Base-by-base conservation (phyloP, 2,113 vertebrate genomes). In the Siphamia tubifer region DNA sequence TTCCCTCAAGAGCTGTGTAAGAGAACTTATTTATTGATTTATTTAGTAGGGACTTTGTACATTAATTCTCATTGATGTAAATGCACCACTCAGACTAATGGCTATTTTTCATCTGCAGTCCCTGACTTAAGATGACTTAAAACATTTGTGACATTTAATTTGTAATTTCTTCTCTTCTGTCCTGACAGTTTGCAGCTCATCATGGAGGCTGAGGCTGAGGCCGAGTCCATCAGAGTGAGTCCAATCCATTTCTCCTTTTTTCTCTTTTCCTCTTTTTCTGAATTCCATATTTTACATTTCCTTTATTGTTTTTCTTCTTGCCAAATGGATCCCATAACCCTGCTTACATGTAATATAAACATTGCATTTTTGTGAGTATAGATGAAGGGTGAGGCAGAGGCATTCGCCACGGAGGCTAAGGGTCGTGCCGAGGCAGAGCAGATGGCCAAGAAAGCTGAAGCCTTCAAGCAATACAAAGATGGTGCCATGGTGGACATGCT, bases 401-500 rank as follows among this genome's bases (percentile, higher is more conserved):
- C 96, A 3, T 96, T 94, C 39, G 95, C 96, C 1, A 1, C 93
- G 16, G 94, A 92, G 68, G 94, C 94, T 13, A 94, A 94, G 34
- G 96, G 95, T 35, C 92, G 90, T 1, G 96, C 95, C 0, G 96
- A 98, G 43, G 96, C 96, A 0, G 94, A 96, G 84, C 95, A 98
- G 91, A 96, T 98, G 95, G 12, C 71, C 27, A 96, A 96, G 90
- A 98, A 98, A 57, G 95, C 96, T 0, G 94, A 98, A 6, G 95
- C 96, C 2, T 98, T 96, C 86, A 89, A 92, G 66, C 83, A 96
- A 78, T 98, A 97, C 82, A 90, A 94, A 67, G 95, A 98, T 1
- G 95, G 95, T 2, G 96, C 96, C 56, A 95, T 96, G 89, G 93
- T 97, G 73, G 95, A 97, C 74, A 94, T 98, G 95, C 90, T 98